Evolutionary conservation across 2,888 invertebrate species (phyloP), one percentile per base, ranked within the genome.

Genomic region (Caenorhabditis plicata): DNA sequence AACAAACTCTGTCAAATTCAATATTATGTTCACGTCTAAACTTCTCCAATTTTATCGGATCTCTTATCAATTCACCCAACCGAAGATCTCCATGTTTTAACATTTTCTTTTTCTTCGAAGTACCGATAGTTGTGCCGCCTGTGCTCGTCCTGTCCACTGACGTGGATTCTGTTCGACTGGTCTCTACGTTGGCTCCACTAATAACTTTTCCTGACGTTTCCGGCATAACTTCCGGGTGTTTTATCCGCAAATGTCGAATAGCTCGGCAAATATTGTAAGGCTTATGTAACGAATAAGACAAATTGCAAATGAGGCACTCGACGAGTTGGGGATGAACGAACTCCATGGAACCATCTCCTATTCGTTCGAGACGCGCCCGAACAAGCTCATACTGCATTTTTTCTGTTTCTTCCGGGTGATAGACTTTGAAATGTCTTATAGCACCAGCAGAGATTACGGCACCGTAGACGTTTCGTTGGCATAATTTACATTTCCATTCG

Each of bases 281-380:
- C 36, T 72, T 72, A 51, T 80, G 80, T 5, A 80, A 67, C 15
- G 75, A 69, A 46, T 77, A 80, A 9, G 74, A 74, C 33, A 74
- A 50, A 27, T 68, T 64, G 53, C 80, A 80, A 19, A 80, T 53
- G 33, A 76, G 73, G 48, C 80, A 80, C 50, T 80, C 80, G 44
- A 80, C 73, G 26, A 70, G 54, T 27, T 68, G 64, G 23, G 74
- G 68, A 48, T 71, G 68, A 22, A 80, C 58, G 47, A 80, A 76
- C 46, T 78, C 76, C 80, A 80, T 80, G 38, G 75, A 79, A 15
- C 78, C 77, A 48, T 78, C 76, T n/a, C 71, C 68, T 32, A 80
- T 70, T 22, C 73, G 56, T 39, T 78, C 79, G 26, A 80, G 63
- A 5, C 80, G 68, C 7, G 77, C 73, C 66, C 75, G 51, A 17